phyloP scores from a whole-genome alignment of 2,797 vertebrate genomes.

The Astyanax mexicanus region DNA sequence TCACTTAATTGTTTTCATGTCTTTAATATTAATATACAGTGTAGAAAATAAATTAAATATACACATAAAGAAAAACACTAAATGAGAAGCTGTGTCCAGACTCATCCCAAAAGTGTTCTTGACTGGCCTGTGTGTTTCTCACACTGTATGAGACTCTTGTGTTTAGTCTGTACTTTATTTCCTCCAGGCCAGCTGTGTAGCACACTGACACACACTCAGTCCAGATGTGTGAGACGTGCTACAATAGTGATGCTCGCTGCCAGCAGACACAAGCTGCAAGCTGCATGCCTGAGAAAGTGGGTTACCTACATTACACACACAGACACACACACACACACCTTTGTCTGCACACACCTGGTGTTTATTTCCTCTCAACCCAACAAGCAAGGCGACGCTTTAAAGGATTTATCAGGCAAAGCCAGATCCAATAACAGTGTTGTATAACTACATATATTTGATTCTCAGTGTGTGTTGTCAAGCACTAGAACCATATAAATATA shows the following conservation, averaged over 20 bases:
- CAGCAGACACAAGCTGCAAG: slow-evolving; percentile 37
- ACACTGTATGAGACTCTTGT: too few relatives aligned
- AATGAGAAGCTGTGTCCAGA: too few relatives aligned
- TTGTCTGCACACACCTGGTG: not conserved
- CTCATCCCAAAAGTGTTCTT: too few relatives aligned
- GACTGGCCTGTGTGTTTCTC: too few relatives aligned
- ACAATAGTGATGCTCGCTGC: not conserved
- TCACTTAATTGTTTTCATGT: too few relatives aligned
- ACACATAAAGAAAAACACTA: too few relatives aligned
- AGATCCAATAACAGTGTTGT: too few relatives aligned
- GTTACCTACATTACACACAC: slow-evolving; percentile 71
- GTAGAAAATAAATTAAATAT: too few relatives aligned
- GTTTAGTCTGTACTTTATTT: slow-evolving; percentile 64
- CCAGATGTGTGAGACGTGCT: slow-evolving; percentile 10
- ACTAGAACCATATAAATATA: too few relatives aligned
- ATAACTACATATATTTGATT: not conserved
- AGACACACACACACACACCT: slow-evolving; percentile 12
- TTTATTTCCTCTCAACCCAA: not conserved
- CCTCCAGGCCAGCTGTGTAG: not conserved
- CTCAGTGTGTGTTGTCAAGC: too few relatives aligned
- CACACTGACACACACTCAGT: slow-evolving; percentile 19
- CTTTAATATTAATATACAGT: too few relatives aligned
- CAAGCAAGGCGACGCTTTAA: not conserved
- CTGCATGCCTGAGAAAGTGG: slow-evolving; percentile 49
- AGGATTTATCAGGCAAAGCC: not conserved